Evolutionary conservation across 2,797 vertebrate species (phyloP).

Genomic region (Scarus forsteni): DNA sequence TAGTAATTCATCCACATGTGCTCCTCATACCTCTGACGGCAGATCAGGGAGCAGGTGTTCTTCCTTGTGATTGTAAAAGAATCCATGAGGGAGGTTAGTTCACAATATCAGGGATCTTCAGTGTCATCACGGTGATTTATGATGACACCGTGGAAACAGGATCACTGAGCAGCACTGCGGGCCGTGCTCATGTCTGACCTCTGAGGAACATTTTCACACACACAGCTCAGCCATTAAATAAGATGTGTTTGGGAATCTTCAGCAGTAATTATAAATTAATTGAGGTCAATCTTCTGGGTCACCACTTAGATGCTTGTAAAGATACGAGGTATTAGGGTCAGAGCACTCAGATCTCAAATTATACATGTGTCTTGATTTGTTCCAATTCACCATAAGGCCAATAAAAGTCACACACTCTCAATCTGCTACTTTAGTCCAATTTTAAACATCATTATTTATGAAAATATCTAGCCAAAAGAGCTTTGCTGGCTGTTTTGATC

Average conservation of each 20-base stretch:
- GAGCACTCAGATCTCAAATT: not conserved
- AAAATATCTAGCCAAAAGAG: no score
- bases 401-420: no score
- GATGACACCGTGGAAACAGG: constrained; percentile 17
- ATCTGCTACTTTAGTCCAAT: no score
- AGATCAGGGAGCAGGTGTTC: constrained; percentile 58
- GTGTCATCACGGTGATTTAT: constrained; percentile 34
- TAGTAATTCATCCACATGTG: constrained; percentile 45
- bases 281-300: constrained; percentile 20
- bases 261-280: constrained; percentile 5
- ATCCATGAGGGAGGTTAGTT: constrained; percentile 6
- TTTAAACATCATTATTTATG: no score
- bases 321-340: not conserved
- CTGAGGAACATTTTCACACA: constrained; percentile 3
- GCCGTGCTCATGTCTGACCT: constrained; percentile 22
- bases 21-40: constrained; percentile 18
- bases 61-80: constrained; percentile 28
- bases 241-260: constrained; percentile 5
- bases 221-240: constrained; percentile 8
- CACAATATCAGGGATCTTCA: constrained; percentile 28
- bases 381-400: no score
- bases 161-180: constrained; percentile 11
- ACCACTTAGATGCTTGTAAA: not conserved
- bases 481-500: not conserved
- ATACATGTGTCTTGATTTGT: not conserved